Evolutionary conservation across 2,113 vertebrate genomes (phyloP).

Genomic region (Petroica traversi): DNA sequence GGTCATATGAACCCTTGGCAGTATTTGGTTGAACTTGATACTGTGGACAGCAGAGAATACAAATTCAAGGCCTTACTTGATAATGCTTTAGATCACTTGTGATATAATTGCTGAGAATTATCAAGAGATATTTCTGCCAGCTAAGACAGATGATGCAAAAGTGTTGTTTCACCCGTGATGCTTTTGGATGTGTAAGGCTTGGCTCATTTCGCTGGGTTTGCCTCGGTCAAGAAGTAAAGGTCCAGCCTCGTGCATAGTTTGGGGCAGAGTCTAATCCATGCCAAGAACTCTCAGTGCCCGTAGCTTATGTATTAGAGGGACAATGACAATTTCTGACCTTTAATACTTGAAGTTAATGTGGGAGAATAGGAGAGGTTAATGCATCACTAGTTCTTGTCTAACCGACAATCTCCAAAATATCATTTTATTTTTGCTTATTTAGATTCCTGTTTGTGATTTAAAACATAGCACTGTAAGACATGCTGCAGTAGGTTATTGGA

Average conservation of each 20-base stretch:
- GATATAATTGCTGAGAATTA: background rate
- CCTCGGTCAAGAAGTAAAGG: background rate
- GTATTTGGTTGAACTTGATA: background rate
- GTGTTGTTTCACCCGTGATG: background rate
- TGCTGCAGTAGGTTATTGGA: background rate
- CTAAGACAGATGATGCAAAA: background rate
- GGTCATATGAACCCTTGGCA: rapidly evolving
- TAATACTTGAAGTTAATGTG: background rate
- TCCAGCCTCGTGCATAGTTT: background rate
- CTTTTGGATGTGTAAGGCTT: background rate
- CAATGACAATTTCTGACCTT: background rate
- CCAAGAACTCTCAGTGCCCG: rapidly evolving
- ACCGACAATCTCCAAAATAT: background rate
- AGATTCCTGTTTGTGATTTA: background rate
- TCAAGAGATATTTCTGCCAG: background rate
- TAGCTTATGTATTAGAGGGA: background rate
- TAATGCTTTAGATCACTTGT: background rate
- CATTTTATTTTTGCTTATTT: background rate
- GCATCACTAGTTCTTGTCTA: background rate
- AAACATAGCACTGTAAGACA: background rate
- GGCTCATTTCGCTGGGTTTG: background rate
- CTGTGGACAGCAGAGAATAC: background rate
- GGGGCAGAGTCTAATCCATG: background rate
- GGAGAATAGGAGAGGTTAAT: background rate
- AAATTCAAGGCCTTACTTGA: background rate